Conservation (phyloP, 2,888 invertebrate species). For the Eristalis intricaria region DNA sequence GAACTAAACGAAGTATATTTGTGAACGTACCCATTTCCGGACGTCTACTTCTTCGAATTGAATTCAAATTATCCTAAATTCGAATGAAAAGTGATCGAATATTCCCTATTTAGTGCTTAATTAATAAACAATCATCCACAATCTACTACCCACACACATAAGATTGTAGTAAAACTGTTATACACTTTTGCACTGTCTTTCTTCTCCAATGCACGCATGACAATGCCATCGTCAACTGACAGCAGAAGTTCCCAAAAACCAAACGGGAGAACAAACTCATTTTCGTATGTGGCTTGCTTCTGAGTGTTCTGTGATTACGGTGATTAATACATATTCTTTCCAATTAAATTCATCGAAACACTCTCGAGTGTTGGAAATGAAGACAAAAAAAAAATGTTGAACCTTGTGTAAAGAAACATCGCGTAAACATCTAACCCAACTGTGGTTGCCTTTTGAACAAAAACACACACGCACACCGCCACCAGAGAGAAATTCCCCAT, state of each 20-base stretch:
- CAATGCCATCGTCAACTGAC: constrained; percentile 62
- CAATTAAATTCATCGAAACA: background rate
- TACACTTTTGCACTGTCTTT: constrained; percentile 5
- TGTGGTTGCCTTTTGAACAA: background rate
- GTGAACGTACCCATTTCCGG: no score
- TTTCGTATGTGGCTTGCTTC: constrained; percentile 68
- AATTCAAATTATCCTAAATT: no score
- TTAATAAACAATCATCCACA: constrained; percentile 33
- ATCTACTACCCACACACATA: constrained; percentile 38
- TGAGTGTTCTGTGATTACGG: constrained; percentile 66
- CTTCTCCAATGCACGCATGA: constrained; percentile 52
- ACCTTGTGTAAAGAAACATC: constrained; percentile 34
- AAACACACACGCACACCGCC: constrained; percentile 35
- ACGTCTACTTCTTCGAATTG: no score
- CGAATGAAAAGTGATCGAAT: no score
- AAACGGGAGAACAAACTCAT: constrained; percentile 64
- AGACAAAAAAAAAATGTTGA: constrained; percentile 37
- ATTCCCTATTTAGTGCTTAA: background rate
- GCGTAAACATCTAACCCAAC: constrained; percentile 6
- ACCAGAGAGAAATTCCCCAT: constrained; percentile 31
- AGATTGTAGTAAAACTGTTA: constrained; percentile 37
- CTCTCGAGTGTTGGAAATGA: background rate
- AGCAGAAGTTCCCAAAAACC: constrained; percentile 32
- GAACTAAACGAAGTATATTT: no score
- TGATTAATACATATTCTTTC: constrained; percentile 55